Percentiles rank a stretch among this genome's conserved stretches.
Evolutionary conservation across 2,888 invertebrate genomes (phyloP).

Genomic region (Torymus tubicola): DNA sequence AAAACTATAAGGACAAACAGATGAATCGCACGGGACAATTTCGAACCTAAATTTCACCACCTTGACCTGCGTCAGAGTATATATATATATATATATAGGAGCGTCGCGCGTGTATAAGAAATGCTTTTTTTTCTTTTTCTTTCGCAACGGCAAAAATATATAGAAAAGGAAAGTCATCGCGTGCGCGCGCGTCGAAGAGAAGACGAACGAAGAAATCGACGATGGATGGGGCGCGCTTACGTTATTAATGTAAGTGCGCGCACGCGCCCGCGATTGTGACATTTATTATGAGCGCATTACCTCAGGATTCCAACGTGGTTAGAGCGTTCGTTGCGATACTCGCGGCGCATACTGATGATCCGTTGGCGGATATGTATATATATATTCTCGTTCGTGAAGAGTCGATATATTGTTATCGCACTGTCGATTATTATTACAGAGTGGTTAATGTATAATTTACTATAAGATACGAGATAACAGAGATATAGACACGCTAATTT

Average conservation of each 20-base stretch:
- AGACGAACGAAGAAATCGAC: no score
- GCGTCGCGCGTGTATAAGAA: background rate
- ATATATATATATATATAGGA: no score
- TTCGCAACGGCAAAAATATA: conserved; percentile 46
- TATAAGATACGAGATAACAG: no score
- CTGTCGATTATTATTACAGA: no score
- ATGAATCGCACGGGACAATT: conserved; percentile 10
- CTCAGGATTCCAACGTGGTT: background rate
- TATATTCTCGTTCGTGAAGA: no score
- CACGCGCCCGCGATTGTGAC: conserved; percentile 4
- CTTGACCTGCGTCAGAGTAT: conserved; percentile 43
- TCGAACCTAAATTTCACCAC: conserved; percentile 48
- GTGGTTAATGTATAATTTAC: no score
- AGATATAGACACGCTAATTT: no score
- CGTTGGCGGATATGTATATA: no score
- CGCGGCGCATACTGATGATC: no score
- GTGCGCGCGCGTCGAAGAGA: no score
- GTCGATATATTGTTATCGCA: no score
- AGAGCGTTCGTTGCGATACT: no score
- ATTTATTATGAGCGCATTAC: conserved; percentile 13
- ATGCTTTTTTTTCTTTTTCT: conserved; percentile 10
- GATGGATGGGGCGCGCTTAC: background rate
- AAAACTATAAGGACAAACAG: background rate
- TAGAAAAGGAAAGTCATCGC: conserved; percentile 54
- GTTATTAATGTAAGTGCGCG: conserved; percentile 21